These are phyloP conservation scores for Haliclystus octoradiatus DNA, from an alignment of 30 jellyfish, hydroid and myxozoan genomes.

Conservation along the genomic window DNA sequence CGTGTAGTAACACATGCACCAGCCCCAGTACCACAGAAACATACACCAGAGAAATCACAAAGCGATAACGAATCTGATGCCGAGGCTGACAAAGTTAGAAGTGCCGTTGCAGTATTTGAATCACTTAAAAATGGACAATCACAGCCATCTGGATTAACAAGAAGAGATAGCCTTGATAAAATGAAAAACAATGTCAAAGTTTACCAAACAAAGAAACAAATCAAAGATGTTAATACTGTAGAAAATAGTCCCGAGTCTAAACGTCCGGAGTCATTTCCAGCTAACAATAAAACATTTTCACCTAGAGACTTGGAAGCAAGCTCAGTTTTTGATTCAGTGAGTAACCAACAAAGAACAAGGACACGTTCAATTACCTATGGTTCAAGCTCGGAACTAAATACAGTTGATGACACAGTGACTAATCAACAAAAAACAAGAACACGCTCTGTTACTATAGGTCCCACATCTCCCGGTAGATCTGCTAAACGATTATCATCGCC, in stretches of 20 bases:
- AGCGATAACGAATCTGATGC: background rate
- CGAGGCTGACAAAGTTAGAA: background rate
- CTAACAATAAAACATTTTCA: background rate
- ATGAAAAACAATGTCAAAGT: background rate
- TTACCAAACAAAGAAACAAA: background rate
- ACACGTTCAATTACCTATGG: too few species aligned
- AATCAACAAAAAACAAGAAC: too few species aligned
- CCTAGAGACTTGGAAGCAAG: background rate
- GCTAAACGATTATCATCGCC: background rate
- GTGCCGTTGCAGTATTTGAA: background rate
- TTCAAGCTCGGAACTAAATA: too few species aligned
- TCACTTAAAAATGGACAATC: background rate
- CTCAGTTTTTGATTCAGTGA: background rate
- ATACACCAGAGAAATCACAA: background rate
- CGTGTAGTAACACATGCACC: constrained; percentile 83
- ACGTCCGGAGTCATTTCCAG: background rate
- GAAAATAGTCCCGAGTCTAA: background rate
- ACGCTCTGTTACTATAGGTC: background rate
- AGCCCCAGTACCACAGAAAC: background rate
- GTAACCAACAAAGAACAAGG: background rate
- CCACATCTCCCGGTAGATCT: background rate
- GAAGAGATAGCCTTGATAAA: background rate
- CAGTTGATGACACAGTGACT: too few species aligned
- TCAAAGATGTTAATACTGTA: background rate
- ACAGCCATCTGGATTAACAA: background rate